Evolutionary conservation across 1,140 invertebrate genomes (phyloP).

Genomic region (Radopholus similis): DNA sequence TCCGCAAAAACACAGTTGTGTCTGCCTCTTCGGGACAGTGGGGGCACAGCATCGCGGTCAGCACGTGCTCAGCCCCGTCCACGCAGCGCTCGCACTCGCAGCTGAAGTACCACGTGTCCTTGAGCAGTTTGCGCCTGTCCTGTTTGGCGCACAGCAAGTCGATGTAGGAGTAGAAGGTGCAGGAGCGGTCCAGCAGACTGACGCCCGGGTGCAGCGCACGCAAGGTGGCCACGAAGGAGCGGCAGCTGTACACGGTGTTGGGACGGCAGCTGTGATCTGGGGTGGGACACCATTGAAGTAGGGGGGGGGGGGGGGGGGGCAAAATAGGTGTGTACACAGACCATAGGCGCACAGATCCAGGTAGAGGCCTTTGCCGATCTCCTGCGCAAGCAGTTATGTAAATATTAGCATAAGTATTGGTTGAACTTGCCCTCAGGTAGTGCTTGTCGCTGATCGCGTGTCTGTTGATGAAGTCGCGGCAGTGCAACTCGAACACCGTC

Average conservation of each 20-base stretch:
- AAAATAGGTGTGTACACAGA: background rate
- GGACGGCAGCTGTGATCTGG: slow-evolving; percentile 54
- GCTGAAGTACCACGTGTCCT: slow-evolving; percentile 55
- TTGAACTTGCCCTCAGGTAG: slow-evolving; percentile 47
- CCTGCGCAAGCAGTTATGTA: slow-evolving; percentile 23
- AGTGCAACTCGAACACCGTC: slow-evolving; percentile 54
- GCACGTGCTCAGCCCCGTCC: slow-evolving; percentile 47
- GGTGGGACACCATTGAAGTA: too few relatives aligned
- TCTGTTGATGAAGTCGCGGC: slow-evolving; percentile 58
- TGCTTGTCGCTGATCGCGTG: slow-evolving; percentile 55
- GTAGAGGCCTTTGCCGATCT: slow-evolving; percentile 60
- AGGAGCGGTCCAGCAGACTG: slow-evolving; percentile 39
- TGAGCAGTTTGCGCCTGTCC: slow-evolving; percentile 51
- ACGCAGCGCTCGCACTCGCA: slow-evolving; percentile 53
- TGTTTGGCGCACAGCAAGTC: slow-evolving; percentile 49
- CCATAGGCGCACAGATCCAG: slow-evolving; percentile 57
- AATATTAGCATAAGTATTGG: slow-evolving; percentile 17
- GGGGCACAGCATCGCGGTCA: slow-evolving; percentile 51
- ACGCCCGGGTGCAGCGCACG: slow-evolving; percentile 33
- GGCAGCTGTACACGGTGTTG: slow-evolving; percentile 48
- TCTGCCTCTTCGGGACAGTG: slow-evolving; percentile 19
- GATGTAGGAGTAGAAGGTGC: slow-evolving; percentile 57
- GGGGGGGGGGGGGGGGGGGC: too few relatives aligned
- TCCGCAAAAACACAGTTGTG: slow-evolving; percentile 10
- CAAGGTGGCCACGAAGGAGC: slow-evolving; percentile 50